A percentile compares a stretch with the other conserved stretches of the same genome.
Conservation (phyloP, 2,113 vertebrate species). For the Albula glossodonta region DNA sequence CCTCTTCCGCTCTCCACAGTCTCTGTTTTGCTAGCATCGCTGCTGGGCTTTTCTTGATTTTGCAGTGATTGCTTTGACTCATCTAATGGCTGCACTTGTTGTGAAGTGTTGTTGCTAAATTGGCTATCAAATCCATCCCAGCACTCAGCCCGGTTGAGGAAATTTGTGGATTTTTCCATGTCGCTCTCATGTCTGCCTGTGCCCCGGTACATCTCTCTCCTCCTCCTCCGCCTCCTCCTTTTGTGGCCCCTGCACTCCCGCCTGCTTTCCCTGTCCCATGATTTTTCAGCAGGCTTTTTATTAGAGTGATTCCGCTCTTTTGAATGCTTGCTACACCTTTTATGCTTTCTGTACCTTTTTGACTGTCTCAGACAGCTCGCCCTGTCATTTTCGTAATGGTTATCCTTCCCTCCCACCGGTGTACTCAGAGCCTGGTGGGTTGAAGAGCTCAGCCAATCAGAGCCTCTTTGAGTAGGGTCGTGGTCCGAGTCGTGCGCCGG, state of each 20-base stretch:
- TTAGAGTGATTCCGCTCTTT: conserved; percentile 29
- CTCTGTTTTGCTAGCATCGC: conserved; percentile 25
- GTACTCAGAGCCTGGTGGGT: conserved; percentile 17
- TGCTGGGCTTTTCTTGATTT: conserved; percentile 45
- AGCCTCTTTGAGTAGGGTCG: conserved; percentile 23
- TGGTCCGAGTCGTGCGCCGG: conserved; percentile 8
- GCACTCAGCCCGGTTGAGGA: conserved; percentile 40
- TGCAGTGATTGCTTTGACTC: conserved; percentile 53
- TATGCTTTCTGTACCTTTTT: conserved; percentile 32
- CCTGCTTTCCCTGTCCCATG: conserved; percentile 33
- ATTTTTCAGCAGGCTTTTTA: conserved; percentile 34
- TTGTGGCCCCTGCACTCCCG: conserved; percentile 42
- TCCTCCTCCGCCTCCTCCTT: conserved; percentile 38
- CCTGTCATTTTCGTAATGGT: conserved; percentile 20
- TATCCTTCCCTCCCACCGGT: conserved; percentile 31
- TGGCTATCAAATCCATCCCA: conserved; percentile 44
- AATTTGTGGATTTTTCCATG: conserved; percentile 34
- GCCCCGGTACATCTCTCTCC: background rate
- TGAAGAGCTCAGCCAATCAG: background rate
- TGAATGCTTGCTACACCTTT: conserved; percentile 28
- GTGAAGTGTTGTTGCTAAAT: conserved; percentile 46
- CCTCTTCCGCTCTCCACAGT: conserved; percentile 21
- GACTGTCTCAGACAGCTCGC: conserved; percentile 18
- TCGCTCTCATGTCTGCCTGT: conserved; percentile 30
- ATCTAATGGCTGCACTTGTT: conserved; percentile 48